These are phyloP conservation scores for Saccostrea cuccullata DNA, from an alignment of 1,140 invertebrate genomes.

Conservation along the genomic window DNA sequence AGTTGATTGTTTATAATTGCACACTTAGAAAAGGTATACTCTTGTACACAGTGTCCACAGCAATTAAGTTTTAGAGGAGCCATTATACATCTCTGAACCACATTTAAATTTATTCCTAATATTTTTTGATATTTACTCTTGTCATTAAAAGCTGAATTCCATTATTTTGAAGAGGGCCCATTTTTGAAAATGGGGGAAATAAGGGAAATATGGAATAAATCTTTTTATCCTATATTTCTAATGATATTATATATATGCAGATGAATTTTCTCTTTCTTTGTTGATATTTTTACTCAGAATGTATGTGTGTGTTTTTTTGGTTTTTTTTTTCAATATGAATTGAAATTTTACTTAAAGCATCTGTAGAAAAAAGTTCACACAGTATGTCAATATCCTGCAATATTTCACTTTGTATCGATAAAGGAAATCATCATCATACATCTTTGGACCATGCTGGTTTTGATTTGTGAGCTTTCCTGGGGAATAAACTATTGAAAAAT, in stretches of 20 bases:
- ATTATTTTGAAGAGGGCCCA: constrained; percentile 13
- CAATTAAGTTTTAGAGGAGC: not conserved
- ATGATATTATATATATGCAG: not conserved
- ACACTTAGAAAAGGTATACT: too few species aligned
- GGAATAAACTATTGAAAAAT: not conserved
- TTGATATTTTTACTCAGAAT: not conserved
- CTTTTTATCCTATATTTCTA: not conserved
- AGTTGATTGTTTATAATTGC: too few species aligned
- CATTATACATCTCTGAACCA: constrained; percentile 1
- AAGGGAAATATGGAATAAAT: not conserved
- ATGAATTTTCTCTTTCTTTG: not conserved
- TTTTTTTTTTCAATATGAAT: too few species aligned
- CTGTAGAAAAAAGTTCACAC: too few species aligned
- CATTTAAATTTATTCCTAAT: too few species aligned
- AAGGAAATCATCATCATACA: not conserved
- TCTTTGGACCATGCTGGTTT: not conserved
- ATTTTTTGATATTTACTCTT: not conserved
- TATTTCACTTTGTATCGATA: too few species aligned
- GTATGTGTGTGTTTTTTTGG: not conserved
- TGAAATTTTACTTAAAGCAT: too few species aligned
- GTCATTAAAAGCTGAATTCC: not conserved
- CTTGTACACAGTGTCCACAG: not conserved
- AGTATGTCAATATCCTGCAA: too few species aligned
- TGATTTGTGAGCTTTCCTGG: not conserved
- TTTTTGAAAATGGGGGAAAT: not conserved